Percentiles rank a stretch among this genome's conserved stretches.
These are phyloP conservation scores for Poecilia latipinna DNA, from an alignment of 2,113 vertebrate species.

Conservation along the genomic window DNA sequence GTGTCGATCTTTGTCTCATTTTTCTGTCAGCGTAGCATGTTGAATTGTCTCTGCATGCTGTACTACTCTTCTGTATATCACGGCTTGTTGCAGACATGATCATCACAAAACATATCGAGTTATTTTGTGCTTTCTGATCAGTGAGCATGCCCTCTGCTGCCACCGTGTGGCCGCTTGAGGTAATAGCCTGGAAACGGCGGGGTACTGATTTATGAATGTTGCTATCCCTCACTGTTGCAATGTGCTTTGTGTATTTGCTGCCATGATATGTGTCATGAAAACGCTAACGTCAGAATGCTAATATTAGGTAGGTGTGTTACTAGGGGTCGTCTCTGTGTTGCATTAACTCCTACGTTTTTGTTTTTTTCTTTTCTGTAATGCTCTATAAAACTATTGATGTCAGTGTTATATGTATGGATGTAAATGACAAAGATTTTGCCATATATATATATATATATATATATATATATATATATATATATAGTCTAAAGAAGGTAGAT, in stretches of 20 bases:
- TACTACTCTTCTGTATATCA: slow-evolving; percentile 29
- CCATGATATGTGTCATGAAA: slow-evolving; percentile 62
- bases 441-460: slow-evolving; percentile 2
- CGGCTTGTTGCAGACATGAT: slow-evolving; percentile 22
- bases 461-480: slow-evolving; percentile 10
- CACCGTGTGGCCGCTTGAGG: slow-evolving; percentile 42
- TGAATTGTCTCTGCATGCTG: slow-evolving; percentile 48
- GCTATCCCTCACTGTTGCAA: slow-evolving; percentile 45
- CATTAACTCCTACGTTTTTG: slow-evolving; percentile 27
- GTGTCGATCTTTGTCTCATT: slow-evolving; percentile 26
- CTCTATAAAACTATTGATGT: slow-evolving; percentile 48
- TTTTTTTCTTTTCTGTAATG: slow-evolving; percentile 23
- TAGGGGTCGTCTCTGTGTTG: slow-evolving; percentile 36
- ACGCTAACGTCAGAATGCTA: slow-evolving; percentile 46
- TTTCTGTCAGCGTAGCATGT: slow-evolving; percentile 50
- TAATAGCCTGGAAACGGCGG: slow-evolving; percentile 13
- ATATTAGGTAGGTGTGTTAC: slow-evolving; percentile 30
- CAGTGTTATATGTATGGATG: slow-evolving; percentile 65
- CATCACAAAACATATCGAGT: slow-evolving; percentile 26
- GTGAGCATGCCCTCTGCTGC: slow-evolving; percentile 34
- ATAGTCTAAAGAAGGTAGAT: slow-evolving; percentile 24
- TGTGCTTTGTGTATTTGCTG: slow-evolving; percentile 61
- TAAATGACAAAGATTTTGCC: slow-evolving; percentile 38
- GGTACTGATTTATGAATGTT: slow-evolving; percentile 40
- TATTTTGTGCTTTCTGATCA: slow-evolving; percentile 16